Evolutionary conservation across 2,888 invertebrate genomes (phyloP).

Genomic region (Deilephila porcellus): DNA sequence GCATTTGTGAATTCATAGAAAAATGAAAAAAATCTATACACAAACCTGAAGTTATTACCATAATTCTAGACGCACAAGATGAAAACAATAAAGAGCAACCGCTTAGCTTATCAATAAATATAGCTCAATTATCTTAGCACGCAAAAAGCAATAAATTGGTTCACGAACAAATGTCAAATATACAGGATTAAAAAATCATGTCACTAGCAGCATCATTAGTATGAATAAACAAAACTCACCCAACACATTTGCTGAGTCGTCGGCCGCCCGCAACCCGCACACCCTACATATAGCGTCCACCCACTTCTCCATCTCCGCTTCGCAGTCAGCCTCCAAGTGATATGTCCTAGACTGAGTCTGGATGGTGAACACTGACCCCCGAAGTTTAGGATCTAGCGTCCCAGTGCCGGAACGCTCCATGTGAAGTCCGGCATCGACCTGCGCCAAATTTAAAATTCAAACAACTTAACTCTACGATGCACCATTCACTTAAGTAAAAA

Average conservation of each 20-base stretch:
- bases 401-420: constrained; percentile 93
- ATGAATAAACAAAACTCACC: constrained; percentile 38
- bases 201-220: background rate
- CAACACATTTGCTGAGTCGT: constrained; percentile 60
- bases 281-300: constrained; percentile 97
- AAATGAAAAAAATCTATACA: background rate
- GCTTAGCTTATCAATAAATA: background rate
- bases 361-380: constrained; percentile 91
- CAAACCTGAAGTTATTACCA: background rate
- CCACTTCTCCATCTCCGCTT: constrained; percentile 97
- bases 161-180: background rate
- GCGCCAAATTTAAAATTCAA: constrained; percentile 29
- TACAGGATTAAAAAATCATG: background rate
- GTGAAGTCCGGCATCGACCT: constrained; percentile 94
- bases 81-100: background rate
- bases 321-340: constrained; percentile 96
- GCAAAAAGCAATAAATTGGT: background rate
- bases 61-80: background rate
- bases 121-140: too few species aligned
- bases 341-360: constrained; percentile 95
- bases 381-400: constrained; percentile 86
- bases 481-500: background rate
- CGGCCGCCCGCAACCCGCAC: constrained; percentile 92
- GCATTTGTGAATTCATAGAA: background rate
- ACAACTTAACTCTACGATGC: background rate